phyloP scores from a whole-genome alignment of 2,113 vertebrate genomes.

The Cryptomyrus ogoouensis region DNA sequence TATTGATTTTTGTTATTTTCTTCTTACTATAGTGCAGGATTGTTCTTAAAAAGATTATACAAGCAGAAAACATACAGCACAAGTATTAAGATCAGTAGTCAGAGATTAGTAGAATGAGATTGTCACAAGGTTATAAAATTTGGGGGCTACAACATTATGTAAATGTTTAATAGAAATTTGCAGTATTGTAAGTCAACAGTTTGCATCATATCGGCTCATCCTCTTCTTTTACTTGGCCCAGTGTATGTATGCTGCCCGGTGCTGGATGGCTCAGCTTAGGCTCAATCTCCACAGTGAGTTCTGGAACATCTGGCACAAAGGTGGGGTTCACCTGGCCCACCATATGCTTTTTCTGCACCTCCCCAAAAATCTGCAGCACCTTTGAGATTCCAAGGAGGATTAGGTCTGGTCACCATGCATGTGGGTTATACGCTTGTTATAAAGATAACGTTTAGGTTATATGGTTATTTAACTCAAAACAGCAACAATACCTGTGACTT shows the following conservation, averaged over 20 bases:
- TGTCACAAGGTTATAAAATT: background rate
- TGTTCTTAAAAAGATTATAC: background rate
- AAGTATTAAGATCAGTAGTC: background rate
- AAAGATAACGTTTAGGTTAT: background rate
- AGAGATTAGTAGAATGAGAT: background rate
- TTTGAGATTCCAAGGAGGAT: conserved; percentile 32
- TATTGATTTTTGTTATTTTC: background rate
- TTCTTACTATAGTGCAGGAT: background rate
- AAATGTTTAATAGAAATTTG: background rate
- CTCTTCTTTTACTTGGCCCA: conserved; percentile 14
- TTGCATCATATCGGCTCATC: background rate
- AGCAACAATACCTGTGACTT: conserved; percentile 70
- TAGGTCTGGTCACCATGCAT: background rate
- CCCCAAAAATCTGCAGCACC: conserved; percentile 77
- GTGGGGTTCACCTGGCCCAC: conserved; percentile 47
- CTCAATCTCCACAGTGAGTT: conserved; percentile 4
- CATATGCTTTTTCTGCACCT: conserved; percentile 61
- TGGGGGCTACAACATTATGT: background rate
- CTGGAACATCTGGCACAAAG: conserved; percentile 50
- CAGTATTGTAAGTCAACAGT: background rate
- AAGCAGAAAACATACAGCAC: background rate
- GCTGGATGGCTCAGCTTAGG: background rate
- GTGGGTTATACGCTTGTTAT: background rate
- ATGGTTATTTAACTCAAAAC: background rate
- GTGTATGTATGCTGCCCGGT: background rate